Conservation (phyloP, 2,888 invertebrate species). For the Trissolcus brochymenae region DNA sequence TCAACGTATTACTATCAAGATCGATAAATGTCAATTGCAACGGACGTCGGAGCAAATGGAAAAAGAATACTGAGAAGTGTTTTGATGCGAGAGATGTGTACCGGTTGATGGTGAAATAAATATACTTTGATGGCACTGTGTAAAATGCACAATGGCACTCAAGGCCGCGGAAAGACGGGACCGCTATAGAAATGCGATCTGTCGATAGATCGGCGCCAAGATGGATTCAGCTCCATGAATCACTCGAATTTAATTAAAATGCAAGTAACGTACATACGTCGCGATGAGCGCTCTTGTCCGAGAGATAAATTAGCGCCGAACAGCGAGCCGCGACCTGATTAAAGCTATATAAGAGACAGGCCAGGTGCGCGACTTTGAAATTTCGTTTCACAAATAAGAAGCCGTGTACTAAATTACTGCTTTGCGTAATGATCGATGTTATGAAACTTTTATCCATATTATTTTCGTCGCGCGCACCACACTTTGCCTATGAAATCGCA, state of each 20-base stretch:
- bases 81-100: conserved; percentile 8
- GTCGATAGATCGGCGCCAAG: conserved; percentile 28
- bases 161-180: conserved; percentile 46
- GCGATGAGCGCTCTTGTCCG: conserved; percentile 48
- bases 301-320: conserved; percentile 54
- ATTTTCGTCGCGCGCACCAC: conserved; percentile 7
- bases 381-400: conserved; percentile 44
- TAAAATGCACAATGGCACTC: conserved; percentile 38
- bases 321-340: conserved; percentile 52
- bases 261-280: conserved; percentile 35
- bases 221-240: conserved; percentile 49
- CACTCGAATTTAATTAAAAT: conserved; percentile 56
- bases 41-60: background rate
- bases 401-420: conserved; percentile 36
- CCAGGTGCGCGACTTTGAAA: conserved; percentile 43
- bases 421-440: conserved; percentile 44
- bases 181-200: conserved; percentile 18
- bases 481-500: conserved; percentile 1
- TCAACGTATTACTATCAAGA: conserved; percentile 21
- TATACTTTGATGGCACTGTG: conserved; percentile 19
- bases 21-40: conserved; percentile 19
- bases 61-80: conserved; percentile 19
- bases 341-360: conserved; percentile 29
- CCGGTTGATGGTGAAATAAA: conserved; percentile 26
- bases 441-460: conserved; percentile 17